Evolutionary conservation across 2,113 vertebrate genomes (phyloP).

Genomic region (Calonectris borealis): DNA sequence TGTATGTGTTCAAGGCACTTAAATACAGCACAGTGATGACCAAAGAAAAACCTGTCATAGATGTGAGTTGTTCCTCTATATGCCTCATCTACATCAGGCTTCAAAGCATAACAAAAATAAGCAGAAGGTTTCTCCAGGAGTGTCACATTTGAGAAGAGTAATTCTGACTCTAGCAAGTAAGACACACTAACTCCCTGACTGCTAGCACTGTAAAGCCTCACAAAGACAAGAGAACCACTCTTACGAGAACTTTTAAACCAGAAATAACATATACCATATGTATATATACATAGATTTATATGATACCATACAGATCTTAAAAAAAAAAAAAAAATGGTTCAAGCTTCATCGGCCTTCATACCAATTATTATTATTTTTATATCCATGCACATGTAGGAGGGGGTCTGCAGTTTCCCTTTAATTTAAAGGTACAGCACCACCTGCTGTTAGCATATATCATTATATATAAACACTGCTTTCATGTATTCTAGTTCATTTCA

Average conservation of each 20-base stretch:
- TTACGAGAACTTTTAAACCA: neutral
- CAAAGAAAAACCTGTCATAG: neutral
- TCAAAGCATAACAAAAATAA: neutral
- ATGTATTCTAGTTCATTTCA: fast-evolving
- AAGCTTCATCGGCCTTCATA: neutral
- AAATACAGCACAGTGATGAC: neutral
- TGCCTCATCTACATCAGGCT: neutral
- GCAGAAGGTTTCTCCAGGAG: neutral
- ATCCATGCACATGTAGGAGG: fast-evolving
- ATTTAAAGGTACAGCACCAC: conserved; percentile 32
- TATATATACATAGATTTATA: neutral
- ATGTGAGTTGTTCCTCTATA: neutral
- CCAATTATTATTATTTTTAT: neutral
- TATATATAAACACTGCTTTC: neutral
- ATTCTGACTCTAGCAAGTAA: neutral
- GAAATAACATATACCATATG: neutral
- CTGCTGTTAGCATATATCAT: neutral
- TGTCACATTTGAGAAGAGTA: neutral
- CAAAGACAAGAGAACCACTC: neutral
- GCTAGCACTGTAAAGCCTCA: neutral
- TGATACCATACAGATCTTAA: neutral
- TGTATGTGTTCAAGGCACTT: neutral
- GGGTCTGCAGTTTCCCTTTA: neutral
- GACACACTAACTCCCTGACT: neutral
- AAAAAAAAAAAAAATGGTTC: neutral